Evolutionary conservation across 2,888 invertebrate genomes (phyloP).

Genomic region (Uropetala carovei): DNA sequence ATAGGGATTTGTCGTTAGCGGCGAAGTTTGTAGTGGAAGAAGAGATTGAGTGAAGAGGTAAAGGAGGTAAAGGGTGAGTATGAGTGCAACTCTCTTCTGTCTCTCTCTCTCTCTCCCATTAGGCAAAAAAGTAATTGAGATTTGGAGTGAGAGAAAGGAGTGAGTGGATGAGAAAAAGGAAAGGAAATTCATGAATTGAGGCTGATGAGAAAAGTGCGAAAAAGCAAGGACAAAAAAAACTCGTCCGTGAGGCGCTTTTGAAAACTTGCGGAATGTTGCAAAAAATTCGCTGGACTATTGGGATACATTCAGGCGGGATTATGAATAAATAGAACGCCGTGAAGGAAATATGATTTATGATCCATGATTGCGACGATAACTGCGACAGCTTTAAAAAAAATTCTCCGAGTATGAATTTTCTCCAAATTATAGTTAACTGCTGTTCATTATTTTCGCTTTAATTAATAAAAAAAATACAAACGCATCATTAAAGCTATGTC

Average conservation of each 20-base stretch:
- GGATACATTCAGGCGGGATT: background rate
- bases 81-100: no score
- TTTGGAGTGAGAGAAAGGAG: background rate
- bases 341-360: slow-evolving; percentile 37
- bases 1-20: background rate
- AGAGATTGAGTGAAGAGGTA: no score
- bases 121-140: no score
- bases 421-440: no score
- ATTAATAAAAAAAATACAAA: background rate
- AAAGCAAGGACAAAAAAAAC: slow-evolving; percentile 10
- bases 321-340: background rate
- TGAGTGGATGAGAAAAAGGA: background rate
- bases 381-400: background rate
- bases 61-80: no score
- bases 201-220: background rate
- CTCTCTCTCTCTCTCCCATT: no score
- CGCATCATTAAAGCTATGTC: background rate
- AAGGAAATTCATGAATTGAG: background rate
- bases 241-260: no score
- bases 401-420: background rate
- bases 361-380: background rate
- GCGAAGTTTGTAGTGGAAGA: background rate
- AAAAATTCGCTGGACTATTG: no score
- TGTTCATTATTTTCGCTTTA: background rate
- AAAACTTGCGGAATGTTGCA: no score